A percentile compares a stretch with the other conserved stretches of the same genome.
Conservation (phyloP, 2,113 vertebrate genomes). For the Etia nguti region DNA sequence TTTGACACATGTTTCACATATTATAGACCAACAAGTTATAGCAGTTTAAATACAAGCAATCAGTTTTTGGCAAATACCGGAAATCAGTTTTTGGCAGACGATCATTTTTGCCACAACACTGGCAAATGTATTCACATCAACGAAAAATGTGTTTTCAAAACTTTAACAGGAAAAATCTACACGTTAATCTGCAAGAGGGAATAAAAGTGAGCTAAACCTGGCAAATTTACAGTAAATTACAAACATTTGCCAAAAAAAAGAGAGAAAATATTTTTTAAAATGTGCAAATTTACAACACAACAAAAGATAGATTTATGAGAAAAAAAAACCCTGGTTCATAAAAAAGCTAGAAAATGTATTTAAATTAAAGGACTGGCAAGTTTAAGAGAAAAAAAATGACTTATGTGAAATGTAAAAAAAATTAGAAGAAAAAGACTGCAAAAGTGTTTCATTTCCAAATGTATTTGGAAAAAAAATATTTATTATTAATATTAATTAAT, state of each 20-base stretch:
- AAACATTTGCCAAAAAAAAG: not conserved
- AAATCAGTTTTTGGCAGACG: accelerated
- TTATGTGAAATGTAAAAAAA: not conserved
- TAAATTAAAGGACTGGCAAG: not conserved
- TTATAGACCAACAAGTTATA: not conserved
- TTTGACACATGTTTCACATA: not conserved
- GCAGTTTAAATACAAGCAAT: not conserved
- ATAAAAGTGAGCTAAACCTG: not conserved
- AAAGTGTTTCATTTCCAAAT: not conserved
- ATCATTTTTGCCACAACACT: not conserved
- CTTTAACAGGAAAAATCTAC: not conserved
- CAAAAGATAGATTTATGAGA: not conserved
- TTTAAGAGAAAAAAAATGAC: not conserved
- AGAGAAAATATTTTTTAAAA: not conserved
- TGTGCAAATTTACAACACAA: not conserved
- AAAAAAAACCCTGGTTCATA: not conserved
- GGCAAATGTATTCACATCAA: not conserved
- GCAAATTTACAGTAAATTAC: not conserved
- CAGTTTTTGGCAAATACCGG: not conserved
- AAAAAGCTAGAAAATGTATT: not conserved
- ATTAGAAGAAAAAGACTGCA: not conserved
- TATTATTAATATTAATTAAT: not conserved
- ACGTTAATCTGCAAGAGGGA: not conserved
- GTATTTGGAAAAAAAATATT: not conserved
- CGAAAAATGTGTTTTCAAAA: not conserved